Conservation (phyloP, 1,140 invertebrate genomes). For the Drosophila setifemur region DNA sequence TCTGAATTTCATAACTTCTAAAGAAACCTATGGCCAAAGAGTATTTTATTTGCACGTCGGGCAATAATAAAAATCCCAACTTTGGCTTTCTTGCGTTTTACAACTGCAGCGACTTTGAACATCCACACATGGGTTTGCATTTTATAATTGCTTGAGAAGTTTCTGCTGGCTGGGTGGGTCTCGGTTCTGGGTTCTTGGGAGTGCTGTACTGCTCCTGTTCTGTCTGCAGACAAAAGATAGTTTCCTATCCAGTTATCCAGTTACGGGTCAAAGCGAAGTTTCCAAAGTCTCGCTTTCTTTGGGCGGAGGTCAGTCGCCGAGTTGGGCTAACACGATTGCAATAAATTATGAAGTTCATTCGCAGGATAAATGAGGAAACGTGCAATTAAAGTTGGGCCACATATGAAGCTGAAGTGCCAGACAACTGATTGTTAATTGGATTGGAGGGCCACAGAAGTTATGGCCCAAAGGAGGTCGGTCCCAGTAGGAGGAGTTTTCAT, state of each 20-base stretch:
- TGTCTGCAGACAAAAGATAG: conserved; percentile 38
- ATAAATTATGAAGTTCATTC: conserved; percentile 71
- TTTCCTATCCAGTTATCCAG: conserved; percentile 46
- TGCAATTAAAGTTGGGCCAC: conserved; percentile 72
- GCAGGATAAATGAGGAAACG: conserved; percentile 64
- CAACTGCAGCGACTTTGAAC: conserved; percentile 27
- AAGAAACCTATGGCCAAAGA: too few relatives aligned
- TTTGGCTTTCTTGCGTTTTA: conserved; percentile 11
- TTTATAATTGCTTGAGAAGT: conserved; percentile 75
- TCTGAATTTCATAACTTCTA: too few relatives aligned
- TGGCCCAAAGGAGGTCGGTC: conserved; percentile 10
- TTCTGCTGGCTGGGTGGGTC: conserved; percentile 29
- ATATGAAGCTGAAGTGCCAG: conserved; percentile 57
- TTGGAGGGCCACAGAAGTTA: conserved; percentile 25
- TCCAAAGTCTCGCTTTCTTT: conserved; percentile 39
- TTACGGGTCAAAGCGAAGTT: conserved; percentile 61
- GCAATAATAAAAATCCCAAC: not conserved
- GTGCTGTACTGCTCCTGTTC: too few relatives aligned
- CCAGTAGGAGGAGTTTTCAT: not conserved
- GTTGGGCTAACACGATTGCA: conserved; percentile 59
- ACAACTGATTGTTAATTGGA: conserved; percentile 48
- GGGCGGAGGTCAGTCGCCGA: conserved; percentile 2
- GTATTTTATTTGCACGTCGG: too few relatives aligned
- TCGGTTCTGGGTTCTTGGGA: conserved; percentile 12
- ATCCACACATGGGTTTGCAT: conserved; percentile 41